Base-by-base conservation (phyloP, 2,888 invertebrate genomes). In the Pedicia rivosa region DNA sequence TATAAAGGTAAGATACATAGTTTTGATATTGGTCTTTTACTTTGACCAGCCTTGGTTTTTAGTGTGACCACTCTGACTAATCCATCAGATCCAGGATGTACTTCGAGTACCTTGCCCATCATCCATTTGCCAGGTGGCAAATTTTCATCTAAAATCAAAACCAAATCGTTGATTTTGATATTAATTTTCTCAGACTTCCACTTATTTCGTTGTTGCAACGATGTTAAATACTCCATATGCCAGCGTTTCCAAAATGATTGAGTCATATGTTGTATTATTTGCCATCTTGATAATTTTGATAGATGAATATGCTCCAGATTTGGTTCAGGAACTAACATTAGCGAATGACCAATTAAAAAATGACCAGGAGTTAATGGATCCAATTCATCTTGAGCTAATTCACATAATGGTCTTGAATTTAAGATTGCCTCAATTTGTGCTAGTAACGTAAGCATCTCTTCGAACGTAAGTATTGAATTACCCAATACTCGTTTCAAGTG, bases 361-460 rank as follows among this genome's bases (percentile, higher is more conserved):
- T 38, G 39, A 9, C 26, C 38, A 15, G 38, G 38, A 2, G 46
- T 47, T 2, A 50, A 17, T 5, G 42, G 41, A 27, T 43, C 42
- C 1, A 28, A 13, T n/a, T 46, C 46, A 31, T 45, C 46, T 22
- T 44, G 40, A 35, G 44, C 42, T 8, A 44, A 41, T 1, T 40
- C 35, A 32, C 43, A 44, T 4, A 54, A 25, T 9, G 54, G 52
- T 7, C 54, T 38, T 2, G 50, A 53, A 35, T 56, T 54, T 0
- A 54, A 35, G n/a, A 48, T 44, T 0, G 48, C 46, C 42, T 55
- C 53, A 19, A 55, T 48, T 43, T 52, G 52, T 16, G 44, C 45
- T 12, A 51, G 13, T 4, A 51, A 10, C 2, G 53, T 56, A 10
- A 42, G 36, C 9, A 54, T 38, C 33, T 58, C 52, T 37, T 56